Base-by-base conservation (phyloP, 53 echinoderm and acorn worm genomes). In the Henricia sp. region DNA sequence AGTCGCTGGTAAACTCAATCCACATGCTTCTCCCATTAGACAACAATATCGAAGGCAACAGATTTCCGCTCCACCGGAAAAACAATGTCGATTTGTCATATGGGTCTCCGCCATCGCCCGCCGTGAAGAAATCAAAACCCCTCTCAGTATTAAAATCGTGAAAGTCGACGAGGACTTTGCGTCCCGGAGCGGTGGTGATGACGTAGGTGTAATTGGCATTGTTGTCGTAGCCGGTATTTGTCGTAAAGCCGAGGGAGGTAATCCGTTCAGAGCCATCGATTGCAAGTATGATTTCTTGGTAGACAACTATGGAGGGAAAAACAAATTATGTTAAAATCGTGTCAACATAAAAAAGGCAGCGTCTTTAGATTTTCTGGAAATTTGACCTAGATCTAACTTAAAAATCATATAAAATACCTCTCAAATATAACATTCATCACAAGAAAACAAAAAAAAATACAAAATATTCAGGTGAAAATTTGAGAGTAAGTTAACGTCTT, bases 21-120 rank as follows among this genome's bases (percentile, higher is more conserved):
- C 88, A 88, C 74, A 88, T 72, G 3, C 27, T 37, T n/a, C 65
- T 88, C 2, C 51, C 46, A 34, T 83, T 41, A 2, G 88, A 82
- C 10, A 84, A 25, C 25, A 84, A 20, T 1, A 58, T 33, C 5
- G 74, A 57, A 0, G 84, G 84, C 26, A 76, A n/a, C 20, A 25
- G n/a, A 2, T 52, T 39, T 20, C 84, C 89, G 16, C 20, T 5
- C 52, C 88, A 82, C 0, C 39, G 50, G 52, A 83, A 72, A 19
- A 83, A 65, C 63, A 26, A 17, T 4, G 41, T n/a, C 54, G 37
- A 20, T 37, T 26, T n/a, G 21, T 80, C 71, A 5, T 20, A 4
- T 8, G 83, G 67, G 27, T 38, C 52, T 19, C 0, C 17, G 17
- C 88, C 88, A 20, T 73, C 83, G 4, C 88, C 83, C 40, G 73